phyloP scores from a whole-genome alignment of 2,113 vertebrate genomes.

The Indicator maculatus region DNA sequence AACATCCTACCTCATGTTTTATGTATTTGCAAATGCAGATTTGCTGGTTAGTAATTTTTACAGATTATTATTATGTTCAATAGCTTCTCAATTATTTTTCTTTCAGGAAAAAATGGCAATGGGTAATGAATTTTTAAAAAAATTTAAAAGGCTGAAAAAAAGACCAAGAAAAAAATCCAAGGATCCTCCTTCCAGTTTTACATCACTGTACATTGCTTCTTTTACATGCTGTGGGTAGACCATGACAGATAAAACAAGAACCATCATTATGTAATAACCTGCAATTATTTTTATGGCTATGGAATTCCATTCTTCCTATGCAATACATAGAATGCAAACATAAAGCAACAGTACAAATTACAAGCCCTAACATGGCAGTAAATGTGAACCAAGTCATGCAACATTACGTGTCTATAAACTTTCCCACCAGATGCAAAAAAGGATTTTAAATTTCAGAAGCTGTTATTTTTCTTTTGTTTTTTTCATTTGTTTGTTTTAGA shows the following conservation, averaged over 20 bases:
- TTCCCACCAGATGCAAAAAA: slow-evolving; percentile 39
- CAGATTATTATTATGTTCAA: not conserved
- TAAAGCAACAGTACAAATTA: slow-evolving; percentile 86
- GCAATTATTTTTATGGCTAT: slow-evolving; percentile 92
- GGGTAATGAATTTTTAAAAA: not conserved
- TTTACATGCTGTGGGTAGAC: slow-evolving; percentile 26
- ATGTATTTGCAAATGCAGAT: not conserved
- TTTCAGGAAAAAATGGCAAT: not conserved
- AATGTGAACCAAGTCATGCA: slow-evolving; percentile 87
- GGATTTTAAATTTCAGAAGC: not conserved
- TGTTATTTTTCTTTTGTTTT: not conserved
- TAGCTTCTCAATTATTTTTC: not conserved
- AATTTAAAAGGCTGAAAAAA: not conserved
- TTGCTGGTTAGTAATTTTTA: not conserved
- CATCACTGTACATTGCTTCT: slow-evolving; percentile 13
- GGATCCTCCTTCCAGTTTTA: not conserved
- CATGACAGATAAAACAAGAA: slow-evolving; percentile 70
- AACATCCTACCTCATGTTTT: not conserved
- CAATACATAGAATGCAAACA: slow-evolving; percentile 86
- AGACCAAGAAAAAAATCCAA: not conserved
- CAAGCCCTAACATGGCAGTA: slow-evolving; percentile 86
- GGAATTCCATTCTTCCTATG: slow-evolving; percentile 92
- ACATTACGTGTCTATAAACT: slow-evolving; percentile 49
- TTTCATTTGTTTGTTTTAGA: not conserved
- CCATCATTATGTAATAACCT: slow-evolving; percentile 84